Conservation (phyloP, 1,140 invertebrate genomes). For the Ceratoteleas bidentatus region DNA sequence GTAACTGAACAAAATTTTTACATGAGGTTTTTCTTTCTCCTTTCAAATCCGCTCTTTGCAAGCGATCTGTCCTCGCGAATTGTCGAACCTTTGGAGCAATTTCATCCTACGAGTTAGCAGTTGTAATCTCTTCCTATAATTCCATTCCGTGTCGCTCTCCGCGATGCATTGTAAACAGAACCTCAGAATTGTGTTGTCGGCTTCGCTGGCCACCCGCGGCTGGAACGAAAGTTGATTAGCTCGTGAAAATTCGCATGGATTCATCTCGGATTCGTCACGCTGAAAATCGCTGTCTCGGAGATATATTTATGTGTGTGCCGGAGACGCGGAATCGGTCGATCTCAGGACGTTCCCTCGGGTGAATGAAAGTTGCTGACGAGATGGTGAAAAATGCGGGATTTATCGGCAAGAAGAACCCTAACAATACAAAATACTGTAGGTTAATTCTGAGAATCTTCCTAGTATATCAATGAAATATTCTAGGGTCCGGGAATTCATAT, state of each 20-base stretch:
- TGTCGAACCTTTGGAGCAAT: too few species aligned
- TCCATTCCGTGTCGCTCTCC: too few species aligned
- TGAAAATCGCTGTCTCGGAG: constrained; percentile 31
- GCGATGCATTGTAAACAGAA: background rate
- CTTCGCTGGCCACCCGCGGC: constrained; percentile 20
- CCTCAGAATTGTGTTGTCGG: background rate
- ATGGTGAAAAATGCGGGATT: constrained; percentile 23
- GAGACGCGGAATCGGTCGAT: constrained; percentile 22
- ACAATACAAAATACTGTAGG: too few species aligned
- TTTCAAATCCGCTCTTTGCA: too few species aligned
- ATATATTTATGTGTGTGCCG: constrained; percentile 12
- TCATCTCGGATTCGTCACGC: constrained; percentile 39
- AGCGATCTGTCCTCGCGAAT: too few species aligned
- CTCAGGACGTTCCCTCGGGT: constrained; percentile 7
- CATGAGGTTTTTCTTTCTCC: too few species aligned
- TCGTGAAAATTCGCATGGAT: constrained; percentile 50
- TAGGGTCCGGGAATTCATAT: too few species aligned
- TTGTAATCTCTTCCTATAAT: too few species aligned
- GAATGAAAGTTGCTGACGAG: constrained; percentile 16
- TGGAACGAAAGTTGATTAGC: constrained; percentile 50
- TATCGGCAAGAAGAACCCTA: background rate
- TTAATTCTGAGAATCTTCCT: too few species aligned
- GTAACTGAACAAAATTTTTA: too few species aligned
- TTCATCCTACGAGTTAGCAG: too few species aligned
- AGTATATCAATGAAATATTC: too few species aligned